Base-by-base conservation (phyloP, 2,797 vertebrate genomes). In the Benthosema pterotum region DNA sequence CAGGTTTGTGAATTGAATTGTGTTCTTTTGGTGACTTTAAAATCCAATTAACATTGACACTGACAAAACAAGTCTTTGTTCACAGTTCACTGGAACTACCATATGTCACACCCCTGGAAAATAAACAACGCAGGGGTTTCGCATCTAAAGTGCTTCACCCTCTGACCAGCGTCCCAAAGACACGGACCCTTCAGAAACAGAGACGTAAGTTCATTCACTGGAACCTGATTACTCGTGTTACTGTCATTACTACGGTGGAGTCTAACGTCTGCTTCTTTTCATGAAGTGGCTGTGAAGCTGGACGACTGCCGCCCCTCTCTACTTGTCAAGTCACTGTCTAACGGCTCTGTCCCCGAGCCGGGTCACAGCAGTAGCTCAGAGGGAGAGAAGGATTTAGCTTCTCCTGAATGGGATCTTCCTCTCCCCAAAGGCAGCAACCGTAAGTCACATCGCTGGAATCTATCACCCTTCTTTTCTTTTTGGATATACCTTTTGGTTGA, bases 321-420 rank as follows among this genome's bases (percentile, higher is more conserved):
- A 46, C 81, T 95, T 67, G 84, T 86, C 66, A 98, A 96, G 80
- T 89, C 95, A 79, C 84, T 95, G 47, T 94, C 94, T 32, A 86
- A 86, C 65, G 79, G 90, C 78, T 93, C 92, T 1, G 90, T 89
- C 50, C 93, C 95, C 15, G 97, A 99, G 78, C 87, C 93, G 12
- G 93, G 95, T 66, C 96, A 95, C 79, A 97, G 95, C 88, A 98
- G 96, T 88, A 96, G 96, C 83, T 99, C 97, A 11, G 98, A 99
- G 78, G 98, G 97, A 12, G 97, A 99, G 84, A 99, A 98, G 79
- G 97, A 99, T 67, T 97, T 94, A 19, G 92, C 95, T 0, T 87
- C 94, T 3, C 97, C 98, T 0, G 98, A 99, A 83, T 99, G 98
- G 98, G 97, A 98, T 14, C 86, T 98, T 45, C 97, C 97, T 6